Evolutionary conservation across 2,113 vertebrate genomes (phyloP).

Genomic region (Aspidoscelis tigris): DNA sequence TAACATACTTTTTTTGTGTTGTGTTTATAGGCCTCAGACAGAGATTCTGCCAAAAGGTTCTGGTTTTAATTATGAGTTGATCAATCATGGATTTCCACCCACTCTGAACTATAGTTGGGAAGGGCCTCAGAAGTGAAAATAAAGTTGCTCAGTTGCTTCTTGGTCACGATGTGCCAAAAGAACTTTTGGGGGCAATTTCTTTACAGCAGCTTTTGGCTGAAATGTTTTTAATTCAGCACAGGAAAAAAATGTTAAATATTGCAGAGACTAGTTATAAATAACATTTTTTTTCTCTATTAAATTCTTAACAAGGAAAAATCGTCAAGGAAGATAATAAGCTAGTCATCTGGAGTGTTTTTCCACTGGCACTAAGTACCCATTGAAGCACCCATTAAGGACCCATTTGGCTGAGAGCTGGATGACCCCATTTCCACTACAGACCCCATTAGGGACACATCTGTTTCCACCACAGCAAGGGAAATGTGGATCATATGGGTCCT

Average conservation of each 20-base stretch:
- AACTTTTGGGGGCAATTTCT: slow-evolving; percentile 17
- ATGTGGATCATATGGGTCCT: too few relatives aligned
- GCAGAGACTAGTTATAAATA: neutral
- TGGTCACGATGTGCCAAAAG: slow-evolving; percentile 3
- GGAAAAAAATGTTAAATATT: slow-evolving; percentile 21
- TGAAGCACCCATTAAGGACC: too few relatives aligned
- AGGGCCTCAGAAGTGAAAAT: neutral
- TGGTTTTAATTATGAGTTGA: slow-evolving; percentile 46
- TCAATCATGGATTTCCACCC: neutral
- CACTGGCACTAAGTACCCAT: too few relatives aligned
- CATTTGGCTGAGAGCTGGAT: too few relatives aligned
- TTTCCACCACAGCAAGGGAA: too few relatives aligned
- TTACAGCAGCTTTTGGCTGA: slow-evolving; percentile 21
- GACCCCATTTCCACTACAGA: too few relatives aligned
- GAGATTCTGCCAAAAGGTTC: slow-evolving; percentile 19
- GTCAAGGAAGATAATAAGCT: neutral
- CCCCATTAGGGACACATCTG: too few relatives aligned
- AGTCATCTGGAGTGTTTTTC: neutral
- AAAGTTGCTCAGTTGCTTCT: slow-evolving; percentile 25
- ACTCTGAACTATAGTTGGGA: neutral
- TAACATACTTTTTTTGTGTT: neutral
- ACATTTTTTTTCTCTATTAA: slow-evolving; percentile 15
- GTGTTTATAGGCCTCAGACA: neutral
- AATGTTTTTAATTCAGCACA: slow-evolving; percentile 16
- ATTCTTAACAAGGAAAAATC: neutral